Evolutionary conservation across 2,888 invertebrate genomes (phyloP).

Genomic region (Dicyrtoma fusca): DNA sequence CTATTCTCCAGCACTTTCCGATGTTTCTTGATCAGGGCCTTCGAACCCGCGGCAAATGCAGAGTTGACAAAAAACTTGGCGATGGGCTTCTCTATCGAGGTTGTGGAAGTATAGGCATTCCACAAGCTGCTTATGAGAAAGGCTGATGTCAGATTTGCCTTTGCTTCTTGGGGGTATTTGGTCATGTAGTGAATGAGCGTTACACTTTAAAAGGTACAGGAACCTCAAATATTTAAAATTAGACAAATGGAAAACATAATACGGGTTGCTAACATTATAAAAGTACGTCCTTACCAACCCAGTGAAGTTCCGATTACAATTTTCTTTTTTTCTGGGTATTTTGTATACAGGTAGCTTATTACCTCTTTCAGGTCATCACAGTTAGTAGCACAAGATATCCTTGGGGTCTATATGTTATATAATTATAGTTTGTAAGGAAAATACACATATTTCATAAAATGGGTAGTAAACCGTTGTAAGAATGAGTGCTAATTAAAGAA

Average conservation of each 20-base stretch:
- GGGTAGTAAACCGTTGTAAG: too few relatives aligned
- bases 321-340: slow-evolving; percentile 68
- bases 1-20: slow-evolving; percentile 52
- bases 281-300: slow-evolving; percentile 67
- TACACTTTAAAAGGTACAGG: slow-evolving; percentile 35
- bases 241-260: background rate
- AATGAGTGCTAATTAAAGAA: background rate
- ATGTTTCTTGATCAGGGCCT: slow-evolving; percentile 44
- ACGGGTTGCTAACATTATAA: background rate
- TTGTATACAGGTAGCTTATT: slow-evolving; percentile 67
- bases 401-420: slow-evolving; percentile 67
- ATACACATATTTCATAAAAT: too few relatives aligned
- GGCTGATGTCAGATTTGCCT: slow-evolving; percentile 67
- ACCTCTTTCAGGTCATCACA: slow-evolving; percentile 78
- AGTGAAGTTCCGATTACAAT: slow-evolving; percentile 81
- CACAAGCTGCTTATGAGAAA: slow-evolving; percentile 80
- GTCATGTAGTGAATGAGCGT: slow-evolving; percentile 51
- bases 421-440: background rate
- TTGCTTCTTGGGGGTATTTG: slow-evolving; percentile 60
- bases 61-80: slow-evolving; percentile 35
- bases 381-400: slow-evolving; percentile 81
- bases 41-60: slow-evolving; percentile 39
- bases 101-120: slow-evolving; percentile 73
- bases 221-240: background rate
- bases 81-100: slow-evolving; percentile 71